Evolutionary conservation across 2,888 invertebrate species (phyloP).

Genomic region (Drosophila nr. perissopoda): DNA sequence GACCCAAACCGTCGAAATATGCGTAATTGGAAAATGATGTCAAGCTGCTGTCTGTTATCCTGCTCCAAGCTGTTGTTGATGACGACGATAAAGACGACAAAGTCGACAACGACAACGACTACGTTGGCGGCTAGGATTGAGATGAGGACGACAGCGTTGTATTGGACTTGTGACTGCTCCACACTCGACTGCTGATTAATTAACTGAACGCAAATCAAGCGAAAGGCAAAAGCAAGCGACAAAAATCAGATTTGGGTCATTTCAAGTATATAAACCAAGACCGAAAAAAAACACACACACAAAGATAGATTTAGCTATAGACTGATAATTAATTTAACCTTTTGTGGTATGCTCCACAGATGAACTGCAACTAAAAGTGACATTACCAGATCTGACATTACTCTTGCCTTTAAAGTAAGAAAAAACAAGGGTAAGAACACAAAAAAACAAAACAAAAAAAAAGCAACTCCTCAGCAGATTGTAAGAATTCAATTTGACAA

Average conservation of each 20-base stretch:
- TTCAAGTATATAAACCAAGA: constrained; percentile 25
- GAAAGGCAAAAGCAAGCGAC: constrained; percentile 22
- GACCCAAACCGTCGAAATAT: constrained; percentile 26
- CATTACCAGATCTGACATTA: constrained; percentile 12
- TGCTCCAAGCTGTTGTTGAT: background rate
- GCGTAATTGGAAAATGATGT: constrained; percentile 75
- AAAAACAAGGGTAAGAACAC: background rate
- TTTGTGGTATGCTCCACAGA: constrained; percentile 9
- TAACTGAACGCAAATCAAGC: constrained; percentile 73
- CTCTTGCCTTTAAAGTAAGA: constrained; percentile 43
- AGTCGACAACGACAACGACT: background rate
- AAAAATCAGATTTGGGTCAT: constrained; percentile 60
- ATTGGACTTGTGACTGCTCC: constrained; percentile 25
- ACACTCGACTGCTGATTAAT: constrained; percentile 77
- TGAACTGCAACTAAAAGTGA: constrained; percentile 23
- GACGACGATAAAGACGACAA: constrained; percentile 11
- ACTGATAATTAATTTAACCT: constrained; percentile 66
- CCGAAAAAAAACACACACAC: background rate
- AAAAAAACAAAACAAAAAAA: background rate
- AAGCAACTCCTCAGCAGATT: background rate
- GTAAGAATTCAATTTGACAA: constrained; percentile 48
- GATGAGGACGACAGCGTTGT: constrained; percentile 1
- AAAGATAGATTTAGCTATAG: background rate
- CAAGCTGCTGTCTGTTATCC: constrained; percentile 40
- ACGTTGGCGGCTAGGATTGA: background rate